Percentiles rank a stretch among this genome's conserved stretches.
These are phyloP conservation scores for Sphenodon punctatus DNA, from an alignment of 2,797 vertebrate species.

Conservation along the genomic window DNA sequence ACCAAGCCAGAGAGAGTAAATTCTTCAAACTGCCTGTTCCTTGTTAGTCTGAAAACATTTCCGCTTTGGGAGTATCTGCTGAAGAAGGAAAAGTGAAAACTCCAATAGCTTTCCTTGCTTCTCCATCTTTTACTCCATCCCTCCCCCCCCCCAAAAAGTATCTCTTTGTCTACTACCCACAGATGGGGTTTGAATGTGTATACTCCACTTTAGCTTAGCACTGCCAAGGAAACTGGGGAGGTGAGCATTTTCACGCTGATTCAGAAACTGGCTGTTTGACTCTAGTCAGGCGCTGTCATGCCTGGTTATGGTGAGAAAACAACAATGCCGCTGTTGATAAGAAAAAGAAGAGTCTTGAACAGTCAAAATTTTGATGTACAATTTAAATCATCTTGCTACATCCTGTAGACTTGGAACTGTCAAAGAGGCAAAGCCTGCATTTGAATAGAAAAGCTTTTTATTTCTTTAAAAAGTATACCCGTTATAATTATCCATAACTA, in stretches of 20 bases:
- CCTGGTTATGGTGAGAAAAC: slow-evolving; percentile 68
- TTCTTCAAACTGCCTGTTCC: not conserved
- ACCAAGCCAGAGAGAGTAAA: rapidly evolving
- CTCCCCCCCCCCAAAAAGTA: not conserved
- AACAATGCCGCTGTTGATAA: slow-evolving; percentile 73
- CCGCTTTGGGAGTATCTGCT: rapidly evolving
- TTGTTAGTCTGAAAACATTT: not conserved
- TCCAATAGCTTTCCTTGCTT: not conserved
- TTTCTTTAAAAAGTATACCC: slow-evolving; percentile 68
- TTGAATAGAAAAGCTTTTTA: slow-evolving; percentile 74
- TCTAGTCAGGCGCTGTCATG: slow-evolving; percentile 70
- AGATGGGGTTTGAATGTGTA: not conserved
- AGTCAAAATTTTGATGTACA: slow-evolving; percentile 74
- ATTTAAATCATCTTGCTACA: slow-evolving; percentile 74
- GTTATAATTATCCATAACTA: slow-evolving; percentile 72
- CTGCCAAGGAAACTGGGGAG: slow-evolving; percentile 60
- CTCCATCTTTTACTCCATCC: not conserved
- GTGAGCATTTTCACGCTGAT: slow-evolving; percentile 56
- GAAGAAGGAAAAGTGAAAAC: not conserved
- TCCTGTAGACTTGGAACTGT: slow-evolving; percentile 76
- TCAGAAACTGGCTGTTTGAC: slow-evolving; percentile 64
- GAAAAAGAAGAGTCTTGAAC: slow-evolving; percentile 43
- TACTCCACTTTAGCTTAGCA: slow-evolving; percentile 4
- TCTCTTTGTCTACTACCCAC: not conserved
- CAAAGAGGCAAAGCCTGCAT: slow-evolving; percentile 67